Evolutionary conservation across 2,888 invertebrate species (phyloP).

Genomic region (Ornithoptera priamus): DNA sequence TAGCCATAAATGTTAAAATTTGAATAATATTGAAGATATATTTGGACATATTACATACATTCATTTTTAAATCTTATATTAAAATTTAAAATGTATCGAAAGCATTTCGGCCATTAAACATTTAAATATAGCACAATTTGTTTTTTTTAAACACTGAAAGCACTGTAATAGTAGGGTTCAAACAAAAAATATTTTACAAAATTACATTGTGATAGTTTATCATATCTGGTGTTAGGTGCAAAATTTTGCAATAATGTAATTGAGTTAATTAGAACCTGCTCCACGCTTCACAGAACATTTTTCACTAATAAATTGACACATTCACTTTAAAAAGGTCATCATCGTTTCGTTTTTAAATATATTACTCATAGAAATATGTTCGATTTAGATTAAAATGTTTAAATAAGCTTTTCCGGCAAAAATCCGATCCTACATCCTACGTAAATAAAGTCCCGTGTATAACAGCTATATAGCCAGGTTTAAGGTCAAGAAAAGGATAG

Average conservation of each 20-base stretch:
- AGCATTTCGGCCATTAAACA: constrained; percentile 47
- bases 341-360: background rate
- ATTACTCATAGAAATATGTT: background rate
- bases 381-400: constrained; percentile 1
- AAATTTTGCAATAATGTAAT: constrained; percentile 62
- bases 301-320: constrained; percentile 24
- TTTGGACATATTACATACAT: too few species aligned
- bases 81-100: constrained; percentile 31
- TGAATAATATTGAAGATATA: background rate
- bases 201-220: constrained; percentile 74
- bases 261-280: constrained; percentile 70
- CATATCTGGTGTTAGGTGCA: constrained; percentile 68
- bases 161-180: constrained; percentile 64
- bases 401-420: constrained; percentile 18
- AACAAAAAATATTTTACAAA: constrained; percentile 56
- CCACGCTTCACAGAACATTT: constrained; percentile 56
- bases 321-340: constrained; percentile 1
- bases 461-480: constrained; percentile 54
- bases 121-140: constrained; percentile 26
- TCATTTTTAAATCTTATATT: too few species aligned
- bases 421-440: constrained; percentile 21
- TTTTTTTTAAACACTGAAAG: constrained; percentile 52
- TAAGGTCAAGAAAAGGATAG: constrained; percentile 67
- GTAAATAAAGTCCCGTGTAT: constrained; percentile 39
- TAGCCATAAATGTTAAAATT: background rate